Conservation (phyloP, 2,113 vertebrate species). For the Onychostoma macrolepis region DNA sequence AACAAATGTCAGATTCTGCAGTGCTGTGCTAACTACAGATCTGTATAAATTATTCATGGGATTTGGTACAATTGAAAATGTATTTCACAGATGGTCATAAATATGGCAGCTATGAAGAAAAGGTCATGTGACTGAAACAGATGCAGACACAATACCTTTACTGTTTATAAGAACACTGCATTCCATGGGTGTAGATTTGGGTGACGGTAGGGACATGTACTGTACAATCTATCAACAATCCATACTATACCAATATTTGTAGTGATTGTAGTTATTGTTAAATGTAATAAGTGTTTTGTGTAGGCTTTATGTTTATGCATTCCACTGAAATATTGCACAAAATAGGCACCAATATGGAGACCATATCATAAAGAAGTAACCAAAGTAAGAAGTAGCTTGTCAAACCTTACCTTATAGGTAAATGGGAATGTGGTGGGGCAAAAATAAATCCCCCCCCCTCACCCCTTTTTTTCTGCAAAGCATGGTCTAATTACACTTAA, state of each 20-base stretch:
- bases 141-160: neutral
- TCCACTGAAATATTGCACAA: neutral
- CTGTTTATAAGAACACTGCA: neutral
- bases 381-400: too few species aligned
- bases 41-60: neutral
- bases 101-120: neutral
- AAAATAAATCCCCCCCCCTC: too few species aligned
- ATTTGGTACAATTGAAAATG: neutral
- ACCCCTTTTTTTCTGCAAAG: neutral
- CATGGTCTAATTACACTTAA: neutral
- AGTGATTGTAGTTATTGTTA: neutral
- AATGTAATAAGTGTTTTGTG: neutral
- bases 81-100: neutral
- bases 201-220: neutral
- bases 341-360: neutral
- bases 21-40: neutral
- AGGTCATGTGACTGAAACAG: neutral
- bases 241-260: neutral
- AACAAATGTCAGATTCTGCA: neutral
- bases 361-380: neutral
- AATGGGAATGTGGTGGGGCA: too few species aligned
- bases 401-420: too few species aligned
- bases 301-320: neutral
- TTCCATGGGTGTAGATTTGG: neutral
- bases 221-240: neutral